phyloP scores from a whole-genome alignment of 1,140 invertebrate species.

The Drosophila sechellia region DNA sequence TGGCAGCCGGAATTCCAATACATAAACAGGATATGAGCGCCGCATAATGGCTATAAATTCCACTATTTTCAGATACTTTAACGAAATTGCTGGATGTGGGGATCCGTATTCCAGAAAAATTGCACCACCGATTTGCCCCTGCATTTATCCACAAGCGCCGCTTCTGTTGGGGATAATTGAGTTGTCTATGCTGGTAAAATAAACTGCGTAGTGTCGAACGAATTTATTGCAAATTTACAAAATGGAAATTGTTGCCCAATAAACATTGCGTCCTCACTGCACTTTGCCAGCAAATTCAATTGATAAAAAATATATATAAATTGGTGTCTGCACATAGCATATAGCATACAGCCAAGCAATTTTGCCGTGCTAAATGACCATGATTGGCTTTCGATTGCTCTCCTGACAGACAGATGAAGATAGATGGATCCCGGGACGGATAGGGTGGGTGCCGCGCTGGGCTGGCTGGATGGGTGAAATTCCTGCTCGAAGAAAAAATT shows the following conservation, averaged over 20 bases:
- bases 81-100: neutral
- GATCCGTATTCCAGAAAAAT: neutral
- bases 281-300: slow-evolving; percentile 57
- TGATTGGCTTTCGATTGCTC: slow-evolving; percentile 54
- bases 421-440: slow-evolving; percentile 11
- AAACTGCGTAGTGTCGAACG: slow-evolving; percentile 43
- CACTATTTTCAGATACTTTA: slow-evolving; percentile 2
- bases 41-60: neutral
- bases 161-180: slow-evolving; percentile 41
- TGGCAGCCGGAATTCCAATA: neutral
- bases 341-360: slow-evolving; percentile 14
- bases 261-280: slow-evolving; percentile 27
- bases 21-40: too few relatives aligned
- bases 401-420: slow-evolving; percentile 44
- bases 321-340: slow-evolving; percentile 16
- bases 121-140: neutral
- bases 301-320: slow-evolving; percentile 47
- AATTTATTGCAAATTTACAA: slow-evolving; percentile 67
- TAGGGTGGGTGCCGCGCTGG: neutral
- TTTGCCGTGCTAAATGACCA: slow-evolving; percentile 48
- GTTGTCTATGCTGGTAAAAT: slow-evolving; percentile 60
- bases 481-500: slow-evolving; percentile 9
- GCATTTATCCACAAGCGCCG: neutral
- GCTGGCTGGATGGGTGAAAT: neutral
- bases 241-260: slow-evolving; percentile 57